Conservation (phyloP, 2,797 vertebrate genomes). For the Sebastes iracundus region DNA sequence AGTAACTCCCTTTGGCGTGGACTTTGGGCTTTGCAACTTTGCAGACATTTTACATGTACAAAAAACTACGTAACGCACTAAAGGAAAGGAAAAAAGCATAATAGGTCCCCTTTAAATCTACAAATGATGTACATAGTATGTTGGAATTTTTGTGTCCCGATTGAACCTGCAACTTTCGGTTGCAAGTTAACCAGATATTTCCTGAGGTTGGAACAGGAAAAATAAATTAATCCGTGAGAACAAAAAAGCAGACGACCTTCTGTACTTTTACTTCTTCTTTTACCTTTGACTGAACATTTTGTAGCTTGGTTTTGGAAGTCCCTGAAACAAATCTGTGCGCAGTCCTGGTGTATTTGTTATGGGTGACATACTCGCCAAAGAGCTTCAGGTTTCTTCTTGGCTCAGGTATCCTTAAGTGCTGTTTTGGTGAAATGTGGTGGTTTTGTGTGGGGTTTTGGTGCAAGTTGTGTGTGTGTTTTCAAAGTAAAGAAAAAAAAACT, state of each 20-base stretch:
- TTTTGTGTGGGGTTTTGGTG: conserved; percentile 7
- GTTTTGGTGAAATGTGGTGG: conserved; percentile 12
- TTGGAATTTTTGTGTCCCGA: background rate
- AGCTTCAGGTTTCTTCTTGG: background rate
- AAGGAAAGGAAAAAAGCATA: no score
- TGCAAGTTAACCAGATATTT: background rate
- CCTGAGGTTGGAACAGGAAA: background rate
- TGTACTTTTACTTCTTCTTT: background rate
- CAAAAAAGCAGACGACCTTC: background rate
- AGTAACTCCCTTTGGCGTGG: no score
- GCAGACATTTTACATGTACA: no score
- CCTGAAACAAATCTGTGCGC: conserved; percentile 17
- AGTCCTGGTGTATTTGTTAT: conserved; percentile 14
- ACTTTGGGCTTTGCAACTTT: no score
- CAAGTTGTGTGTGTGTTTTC: background rate
- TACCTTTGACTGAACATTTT: background rate
- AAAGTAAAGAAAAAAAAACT: background rate
- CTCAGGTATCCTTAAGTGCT: background rate
- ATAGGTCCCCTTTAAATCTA: background rate
- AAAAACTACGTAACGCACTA: no score
- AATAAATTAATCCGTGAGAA: background rate
- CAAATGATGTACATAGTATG: background rate
- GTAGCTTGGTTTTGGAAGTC: background rate
- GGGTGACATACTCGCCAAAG: background rate
- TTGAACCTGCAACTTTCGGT: background rate